Conservation (phyloP, 2,888 invertebrate species). For the Acanthacorydalis orientalis region DNA sequence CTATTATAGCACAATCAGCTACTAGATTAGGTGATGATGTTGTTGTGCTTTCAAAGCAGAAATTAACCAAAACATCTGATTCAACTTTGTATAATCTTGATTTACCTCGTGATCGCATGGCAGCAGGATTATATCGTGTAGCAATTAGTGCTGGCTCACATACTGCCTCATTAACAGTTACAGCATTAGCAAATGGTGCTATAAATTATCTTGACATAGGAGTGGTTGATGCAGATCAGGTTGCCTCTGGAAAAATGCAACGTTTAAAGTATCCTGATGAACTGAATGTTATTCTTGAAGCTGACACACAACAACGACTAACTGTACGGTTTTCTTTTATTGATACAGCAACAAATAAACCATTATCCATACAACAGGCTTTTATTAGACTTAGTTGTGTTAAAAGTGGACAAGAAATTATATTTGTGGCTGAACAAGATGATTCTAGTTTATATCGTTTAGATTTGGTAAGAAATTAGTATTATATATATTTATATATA, state of each 20-base stretch:
- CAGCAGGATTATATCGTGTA: constrained; percentile 73
- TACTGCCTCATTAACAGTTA: constrained; percentile 29
- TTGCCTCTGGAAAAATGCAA: constrained; percentile 59
- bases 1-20: constrained; percentile 60
- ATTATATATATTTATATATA: constrained; percentile 3
- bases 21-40: constrained; percentile 56
- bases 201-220: constrained; percentile 72
- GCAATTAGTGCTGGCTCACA: constrained; percentile 54
- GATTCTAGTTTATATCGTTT: constrained; percentile 64
- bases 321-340: constrained; percentile 63
- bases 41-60: constrained; percentile 54
- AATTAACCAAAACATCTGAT: constrained; percentile 31
- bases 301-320: constrained; percentile 76
- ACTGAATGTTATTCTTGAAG: constrained; percentile 49
- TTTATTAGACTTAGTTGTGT: constrained; percentile 63
- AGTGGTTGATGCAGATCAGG: constrained; percentile 79
- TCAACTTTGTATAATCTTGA: constrained; percentile 61
- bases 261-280: constrained; percentile 60
- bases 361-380: constrained; percentile 68
- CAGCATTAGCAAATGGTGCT: constrained; percentile 59
- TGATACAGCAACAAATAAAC: constrained; percentile 47
- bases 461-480: constrained; percentile 52
- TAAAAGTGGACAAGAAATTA: constrained; percentile 60
- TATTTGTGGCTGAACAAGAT: constrained; percentile 87
- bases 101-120: constrained; percentile 57